Evolutionary conservation across 2,888 invertebrate genomes (phyloP).

Genomic region (Gymnocheta viridis): DNA sequence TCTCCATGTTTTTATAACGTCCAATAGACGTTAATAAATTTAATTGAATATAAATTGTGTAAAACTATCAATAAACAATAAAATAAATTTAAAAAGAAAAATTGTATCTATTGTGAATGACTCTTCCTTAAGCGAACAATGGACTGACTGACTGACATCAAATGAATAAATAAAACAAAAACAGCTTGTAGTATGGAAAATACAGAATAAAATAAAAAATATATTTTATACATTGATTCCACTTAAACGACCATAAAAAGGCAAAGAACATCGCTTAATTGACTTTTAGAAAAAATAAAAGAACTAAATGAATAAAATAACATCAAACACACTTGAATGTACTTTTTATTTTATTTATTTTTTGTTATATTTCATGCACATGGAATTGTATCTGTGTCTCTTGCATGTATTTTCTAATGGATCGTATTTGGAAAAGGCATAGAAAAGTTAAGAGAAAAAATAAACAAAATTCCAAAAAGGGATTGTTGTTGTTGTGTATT

Average conservation of each 20-base stretch:
- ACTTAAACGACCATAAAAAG: slow-evolving; percentile 54
- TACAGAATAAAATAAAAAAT: slow-evolving; percentile 11
- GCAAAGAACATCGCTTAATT: slow-evolving; percentile 53
- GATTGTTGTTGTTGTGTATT: slow-evolving; percentile 8
- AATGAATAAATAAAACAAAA: slow-evolving; percentile 1
- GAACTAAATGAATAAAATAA: slow-evolving; percentile 13
- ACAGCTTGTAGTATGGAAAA: neutral
- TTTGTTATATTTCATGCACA: neutral
- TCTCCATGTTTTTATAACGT: neutral
- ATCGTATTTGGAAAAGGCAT: neutral
- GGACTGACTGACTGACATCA: neutral
- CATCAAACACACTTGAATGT: neutral
- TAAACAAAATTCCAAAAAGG: slow-evolving; percentile 9
- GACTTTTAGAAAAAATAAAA: slow-evolving; percentile 30
- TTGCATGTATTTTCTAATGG: neutral
- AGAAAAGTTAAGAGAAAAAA: neutral
- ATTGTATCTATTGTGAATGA: slow-evolving; percentile 8
- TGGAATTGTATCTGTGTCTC: neutral
- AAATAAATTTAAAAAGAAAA: slow-evolving; percentile 34
- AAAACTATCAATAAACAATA: slow-evolving; percentile 60
- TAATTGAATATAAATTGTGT: slow-evolving; percentile 62
- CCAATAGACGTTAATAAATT: slow-evolving; percentile 36
- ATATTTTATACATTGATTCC: neutral
- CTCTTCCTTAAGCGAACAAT: slow-evolving; percentile 20
- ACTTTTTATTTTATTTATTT: neutral